Evolutionary conservation across 1,140 invertebrate genomes (phyloP), one percentile per base, ranked within the genome.

Genomic region (Diachasmimorpha longicaudata): DNA sequence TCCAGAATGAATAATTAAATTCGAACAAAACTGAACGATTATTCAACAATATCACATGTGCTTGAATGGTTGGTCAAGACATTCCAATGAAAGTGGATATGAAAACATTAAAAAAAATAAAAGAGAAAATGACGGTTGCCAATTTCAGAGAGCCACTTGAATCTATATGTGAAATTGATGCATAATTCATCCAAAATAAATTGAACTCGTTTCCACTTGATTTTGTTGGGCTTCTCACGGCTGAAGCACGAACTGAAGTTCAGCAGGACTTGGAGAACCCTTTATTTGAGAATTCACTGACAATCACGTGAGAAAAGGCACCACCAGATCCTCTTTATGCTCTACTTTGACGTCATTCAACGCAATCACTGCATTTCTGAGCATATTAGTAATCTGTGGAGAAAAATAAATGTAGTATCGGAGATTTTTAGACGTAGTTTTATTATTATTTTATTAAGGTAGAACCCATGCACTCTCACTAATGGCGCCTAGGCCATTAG

Each of bases 321-420:
- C 94, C 44, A 96, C 94, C 79, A 96, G 86, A 83, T 95, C 94
- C 85, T 95, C 95, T 85, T 94, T 94, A 81, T 96, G 95, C 81
- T 95, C 92, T 71, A 96, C 93, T 85, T 93, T 92, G 4, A 96
- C 90, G 71, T 94, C 92, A 44, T 90, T 90, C 74, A 95, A 90
- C 19, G 93, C 93, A n/a, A 89, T 86, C 1, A 91, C 90, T n/a
- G 93, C 93, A 83, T 92, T 92, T 76, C 91, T 91, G 19, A 94
- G 88, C 63, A 92, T 89, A 79, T 89, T 90, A 67, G 86, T 90
- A 82, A 95, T 93, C 94, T 95, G 86, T 58, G 82, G 86, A 75
- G 82, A 86, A 75, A 72, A 52, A 83, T 81, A 71, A 87, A 81
- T 31, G 31, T n/a, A n/a, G n/a, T n/a, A n/a, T n/a, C n/a, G n/a